Conservation (phyloP, 1,140 invertebrate genomes). For the Heliconius nattereri region DNA sequence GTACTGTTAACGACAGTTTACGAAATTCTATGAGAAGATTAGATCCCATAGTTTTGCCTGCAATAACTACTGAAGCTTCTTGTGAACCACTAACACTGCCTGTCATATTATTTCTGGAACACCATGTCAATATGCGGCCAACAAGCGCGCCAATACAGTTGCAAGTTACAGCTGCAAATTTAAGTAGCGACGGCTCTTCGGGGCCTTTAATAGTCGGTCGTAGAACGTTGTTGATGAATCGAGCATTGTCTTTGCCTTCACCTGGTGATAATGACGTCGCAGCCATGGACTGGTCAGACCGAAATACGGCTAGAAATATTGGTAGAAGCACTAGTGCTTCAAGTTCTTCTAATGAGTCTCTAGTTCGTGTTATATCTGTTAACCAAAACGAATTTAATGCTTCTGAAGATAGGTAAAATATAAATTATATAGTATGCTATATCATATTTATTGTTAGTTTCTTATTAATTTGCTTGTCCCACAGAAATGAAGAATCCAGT, state of each 20-base stretch:
- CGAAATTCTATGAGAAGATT: conserved; percentile 73
- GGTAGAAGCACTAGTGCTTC: conserved; percentile 64
- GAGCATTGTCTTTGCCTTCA: conserved; percentile 68
- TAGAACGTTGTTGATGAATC: conserved; percentile 69
- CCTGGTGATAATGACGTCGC: conserved; percentile 69
- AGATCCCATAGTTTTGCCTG: conserved; percentile 72
- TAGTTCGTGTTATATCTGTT: conserved; percentile 51
- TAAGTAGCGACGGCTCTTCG: conserved; percentile 67
- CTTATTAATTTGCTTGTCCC: neutral
- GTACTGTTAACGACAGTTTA: conserved; percentile 61
- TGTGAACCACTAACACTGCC: conserved; percentile 71
- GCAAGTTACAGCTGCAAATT: conserved; percentile 73
- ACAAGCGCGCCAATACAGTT: conserved; percentile 76
- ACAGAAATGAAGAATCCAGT: conserved; percentile 67
- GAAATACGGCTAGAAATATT: conserved; percentile 63
- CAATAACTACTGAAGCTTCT: conserved; percentile 53
- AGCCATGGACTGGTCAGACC: conserved; percentile 63
- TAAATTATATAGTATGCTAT: neutral
- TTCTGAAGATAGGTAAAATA: conserved; percentile 66
- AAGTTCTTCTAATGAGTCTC: conserved; percentile 68
- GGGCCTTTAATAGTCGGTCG: conserved; percentile 74
- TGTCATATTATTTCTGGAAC: conserved; percentile 75
- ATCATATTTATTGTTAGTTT: neutral
- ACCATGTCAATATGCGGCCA: conserved; percentile 73
- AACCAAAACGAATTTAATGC: conserved; percentile 54